These are phyloP conservation scores for Drosophila dunni DNA, from an alignment of 1,140 invertebrate genomes.

Conservation along the genomic window DNA sequence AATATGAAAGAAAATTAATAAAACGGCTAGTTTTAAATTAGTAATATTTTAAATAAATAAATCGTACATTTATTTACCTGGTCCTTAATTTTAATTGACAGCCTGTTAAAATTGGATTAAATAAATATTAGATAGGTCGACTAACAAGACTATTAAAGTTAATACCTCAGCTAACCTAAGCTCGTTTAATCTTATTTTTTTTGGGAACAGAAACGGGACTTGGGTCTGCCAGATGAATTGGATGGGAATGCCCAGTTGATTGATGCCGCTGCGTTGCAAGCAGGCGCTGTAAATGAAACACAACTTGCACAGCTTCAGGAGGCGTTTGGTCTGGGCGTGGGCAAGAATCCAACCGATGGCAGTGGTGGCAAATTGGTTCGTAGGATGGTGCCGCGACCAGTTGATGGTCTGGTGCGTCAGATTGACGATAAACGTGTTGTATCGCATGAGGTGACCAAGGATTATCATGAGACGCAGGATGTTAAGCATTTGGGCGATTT, in stretches of 20 bases:
- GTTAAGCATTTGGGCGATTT: constrained; percentile 92
- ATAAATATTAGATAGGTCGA: no score
- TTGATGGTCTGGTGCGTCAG: constrained; percentile 91
- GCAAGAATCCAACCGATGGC: not conserved
- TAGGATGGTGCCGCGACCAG: constrained; percentile 78
- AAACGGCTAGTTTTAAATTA: no score
- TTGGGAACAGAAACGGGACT: constrained; percentile 68
- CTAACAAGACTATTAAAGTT: no score
- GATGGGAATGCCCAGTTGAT: constrained; percentile 68
- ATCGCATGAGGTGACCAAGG: constrained; percentile 92
- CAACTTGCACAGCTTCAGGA: constrained; percentile 72
- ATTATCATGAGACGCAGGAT: constrained; percentile 92
- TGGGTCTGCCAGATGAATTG: constrained; percentile 71
- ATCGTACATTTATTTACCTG: no score
- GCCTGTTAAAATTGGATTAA: no score
- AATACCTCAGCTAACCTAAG: no score
- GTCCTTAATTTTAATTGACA: no score
- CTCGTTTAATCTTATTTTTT: not conserved
- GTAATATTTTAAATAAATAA: no score
- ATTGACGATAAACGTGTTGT: constrained; percentile 91
- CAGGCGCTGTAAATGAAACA: constrained; percentile 58
- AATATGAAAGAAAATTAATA: no score
- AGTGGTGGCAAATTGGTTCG: constrained; percentile 66
- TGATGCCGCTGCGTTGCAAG: constrained; percentile 61
- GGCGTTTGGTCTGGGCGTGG: constrained; percentile 46